A percentile compares a stretch with the other conserved stretches of the same genome.
phyloP scores from a whole-genome alignment of 2,888 invertebrate species.

The Marronus borbonicus region DNA sequence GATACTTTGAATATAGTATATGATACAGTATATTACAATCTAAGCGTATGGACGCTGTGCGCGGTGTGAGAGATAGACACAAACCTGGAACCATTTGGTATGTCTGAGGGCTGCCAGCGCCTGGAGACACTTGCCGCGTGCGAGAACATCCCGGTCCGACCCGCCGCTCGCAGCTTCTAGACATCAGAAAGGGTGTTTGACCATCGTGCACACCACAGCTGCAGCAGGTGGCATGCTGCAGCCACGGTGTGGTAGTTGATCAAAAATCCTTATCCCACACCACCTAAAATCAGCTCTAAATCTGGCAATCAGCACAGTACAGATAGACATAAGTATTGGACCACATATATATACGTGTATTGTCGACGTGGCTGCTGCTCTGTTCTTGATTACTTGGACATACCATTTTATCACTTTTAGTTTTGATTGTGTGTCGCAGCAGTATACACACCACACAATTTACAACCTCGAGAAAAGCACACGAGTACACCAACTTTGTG shows the following conservation, averaged over 20 bases:
- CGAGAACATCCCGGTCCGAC: slow-evolving; percentile 92
- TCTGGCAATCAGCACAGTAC: slow-evolving; percentile 68
- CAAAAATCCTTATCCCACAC: slow-evolving; percentile 80
- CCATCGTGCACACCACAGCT: slow-evolving; percentile 73
- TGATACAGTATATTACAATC: slow-evolving; percentile 24
- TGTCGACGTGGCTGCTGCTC: slow-evolving; percentile 20
- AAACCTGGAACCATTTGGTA: slow-evolving; percentile 99
- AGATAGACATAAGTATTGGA: slow-evolving; percentile 68
- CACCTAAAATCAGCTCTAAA: slow-evolving; percentile 70
- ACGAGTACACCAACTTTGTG: neutral
- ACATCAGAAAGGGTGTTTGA: slow-evolving; percentile 82
- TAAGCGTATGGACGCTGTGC: slow-evolving; percentile 54
- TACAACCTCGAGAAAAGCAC: slow-evolving; percentile 34
- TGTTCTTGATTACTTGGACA: slow-evolving; percentile 19
- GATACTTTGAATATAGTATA: neutral
- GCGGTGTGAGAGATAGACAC: slow-evolving; percentile 71
- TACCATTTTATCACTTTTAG: slow-evolving; percentile 29
- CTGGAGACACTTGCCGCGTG: slow-evolving; percentile 99
- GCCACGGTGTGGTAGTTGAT: slow-evolving; percentile 72
- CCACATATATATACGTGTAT: slow-evolving; percentile 53
- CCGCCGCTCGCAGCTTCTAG: slow-evolving; percentile 80
- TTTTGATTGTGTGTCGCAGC: slow-evolving; percentile 32
- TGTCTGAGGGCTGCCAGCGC: slow-evolving; percentile 99
- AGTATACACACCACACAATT: slow-evolving; percentile 33
- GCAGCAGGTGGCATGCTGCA: slow-evolving; percentile 59